These are phyloP conservation scores for Zosterops japonicus DNA, from an alignment of 2,113 vertebrate species.

Conservation along the genomic window DNA sequence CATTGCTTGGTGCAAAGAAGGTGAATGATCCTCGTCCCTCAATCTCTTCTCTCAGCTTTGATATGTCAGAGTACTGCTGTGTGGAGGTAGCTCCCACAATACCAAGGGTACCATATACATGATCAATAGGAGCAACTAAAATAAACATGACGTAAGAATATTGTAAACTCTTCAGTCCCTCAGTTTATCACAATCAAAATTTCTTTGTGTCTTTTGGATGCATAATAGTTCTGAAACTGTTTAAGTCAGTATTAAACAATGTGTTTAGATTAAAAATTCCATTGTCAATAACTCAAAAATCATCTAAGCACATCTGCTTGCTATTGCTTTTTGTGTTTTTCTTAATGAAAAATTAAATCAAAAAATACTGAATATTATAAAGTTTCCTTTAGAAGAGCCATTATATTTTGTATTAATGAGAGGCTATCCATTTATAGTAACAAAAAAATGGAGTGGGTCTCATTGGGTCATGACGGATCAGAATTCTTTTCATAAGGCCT, in stretches of 20 bases:
- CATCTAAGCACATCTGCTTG: not conserved
- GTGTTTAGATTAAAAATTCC: not conserved
- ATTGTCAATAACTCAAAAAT: not conserved
- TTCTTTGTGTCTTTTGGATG: not conserved
- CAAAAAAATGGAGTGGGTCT: not conserved
- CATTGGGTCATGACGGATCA: rapidly evolving
- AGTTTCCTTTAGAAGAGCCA: not conserved
- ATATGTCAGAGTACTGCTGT: conserved; percentile 84
- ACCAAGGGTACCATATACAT: conserved; percentile 90
- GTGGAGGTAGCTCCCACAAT: conserved; percentile 86
- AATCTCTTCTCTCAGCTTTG: conserved; percentile 87
- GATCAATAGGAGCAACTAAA: conserved; percentile 91
- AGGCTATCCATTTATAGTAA: not conserved
- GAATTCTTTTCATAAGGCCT: not conserved
- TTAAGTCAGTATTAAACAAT: not conserved
- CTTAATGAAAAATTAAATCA: not conserved
- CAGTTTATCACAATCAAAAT: not conserved
- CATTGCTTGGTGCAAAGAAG: conserved; percentile 94
- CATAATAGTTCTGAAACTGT: not conserved
- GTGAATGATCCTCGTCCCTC: conserved; percentile 92
- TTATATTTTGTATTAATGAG: not conserved
- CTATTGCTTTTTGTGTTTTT: not conserved
- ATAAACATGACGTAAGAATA: not conserved
- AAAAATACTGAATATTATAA: not conserved
- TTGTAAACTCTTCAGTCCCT: not conserved